Conservation (phyloP, 2,888 invertebrate genomes). For the Tetranychus piercei region DNA sequence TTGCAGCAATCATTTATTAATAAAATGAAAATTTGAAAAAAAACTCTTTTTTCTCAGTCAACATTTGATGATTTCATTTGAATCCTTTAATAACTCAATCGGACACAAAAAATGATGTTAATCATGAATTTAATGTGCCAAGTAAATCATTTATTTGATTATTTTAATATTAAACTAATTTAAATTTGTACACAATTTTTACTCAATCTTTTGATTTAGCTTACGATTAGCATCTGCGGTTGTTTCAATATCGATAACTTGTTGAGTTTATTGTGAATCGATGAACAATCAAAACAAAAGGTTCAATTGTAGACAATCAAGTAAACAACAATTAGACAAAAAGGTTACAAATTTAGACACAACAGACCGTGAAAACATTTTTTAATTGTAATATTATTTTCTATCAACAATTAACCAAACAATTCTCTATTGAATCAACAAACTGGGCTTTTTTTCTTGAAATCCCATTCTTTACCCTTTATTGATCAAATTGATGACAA, state of each 20-base stretch:
- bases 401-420: background rate
- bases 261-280: background rate
- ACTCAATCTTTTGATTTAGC: background rate
- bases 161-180: no score
- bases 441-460: background rate
- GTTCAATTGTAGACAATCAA: background rate
- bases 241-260: background rate
- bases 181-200: background rate
- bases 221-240: background rate
- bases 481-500: no score
- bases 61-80: no score
- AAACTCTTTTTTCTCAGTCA: no score
- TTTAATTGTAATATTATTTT: background rate
- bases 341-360: background rate
- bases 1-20: no score
- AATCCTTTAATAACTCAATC: no score
- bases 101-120: no score
- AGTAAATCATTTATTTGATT: no score
- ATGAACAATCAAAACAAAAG: background rate
- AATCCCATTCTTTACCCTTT: no score
- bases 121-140: no score
- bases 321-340: background rate
- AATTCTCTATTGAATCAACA: background rate
- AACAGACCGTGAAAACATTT: background rate
- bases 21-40: no score